phyloP scores from a whole-genome alignment of 2,888 invertebrate genomes.

The Magallana nippona region DNA sequence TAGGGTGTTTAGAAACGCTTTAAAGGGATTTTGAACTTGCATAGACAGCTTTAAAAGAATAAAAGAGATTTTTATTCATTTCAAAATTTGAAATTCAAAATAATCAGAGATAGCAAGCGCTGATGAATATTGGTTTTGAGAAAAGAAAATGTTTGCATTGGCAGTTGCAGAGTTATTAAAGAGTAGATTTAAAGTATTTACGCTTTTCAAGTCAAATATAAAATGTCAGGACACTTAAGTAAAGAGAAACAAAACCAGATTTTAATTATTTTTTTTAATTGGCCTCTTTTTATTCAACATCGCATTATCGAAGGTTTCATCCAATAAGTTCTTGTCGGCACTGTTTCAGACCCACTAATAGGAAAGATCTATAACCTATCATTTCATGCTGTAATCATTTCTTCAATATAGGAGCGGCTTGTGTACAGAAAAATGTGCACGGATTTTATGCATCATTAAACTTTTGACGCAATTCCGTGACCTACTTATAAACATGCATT shows the following conservation, averaged over 20 bases:
- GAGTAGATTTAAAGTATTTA: background rate
- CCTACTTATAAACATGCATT: no score
- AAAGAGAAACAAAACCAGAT: no score
- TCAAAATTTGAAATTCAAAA: conserved; percentile 7
- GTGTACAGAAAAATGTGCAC: conserved; percentile 10
- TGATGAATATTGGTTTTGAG: background rate
- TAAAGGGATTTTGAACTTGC: background rate
- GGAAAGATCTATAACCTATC: no score
- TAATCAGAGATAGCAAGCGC: no score
- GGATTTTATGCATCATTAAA: background rate
- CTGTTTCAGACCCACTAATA: no score
- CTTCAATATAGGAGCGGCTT: background rate
- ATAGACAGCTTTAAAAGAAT: background rate
- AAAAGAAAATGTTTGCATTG: background rate
- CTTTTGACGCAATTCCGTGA: background rate
- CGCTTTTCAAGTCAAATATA: no score
- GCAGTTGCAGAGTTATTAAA: no score
- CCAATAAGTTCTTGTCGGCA: no score
- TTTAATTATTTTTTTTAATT: no score
- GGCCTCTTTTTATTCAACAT: no score
- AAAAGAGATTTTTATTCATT: conserved; percentile 13
- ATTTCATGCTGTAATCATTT: background rate
- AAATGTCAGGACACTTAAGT: no score
- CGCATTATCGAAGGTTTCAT: no score
- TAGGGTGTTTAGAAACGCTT: background rate